phyloP scores from a whole-genome alignment of 1,140 invertebrate genomes.

The Mylabris phalerata region DNA sequence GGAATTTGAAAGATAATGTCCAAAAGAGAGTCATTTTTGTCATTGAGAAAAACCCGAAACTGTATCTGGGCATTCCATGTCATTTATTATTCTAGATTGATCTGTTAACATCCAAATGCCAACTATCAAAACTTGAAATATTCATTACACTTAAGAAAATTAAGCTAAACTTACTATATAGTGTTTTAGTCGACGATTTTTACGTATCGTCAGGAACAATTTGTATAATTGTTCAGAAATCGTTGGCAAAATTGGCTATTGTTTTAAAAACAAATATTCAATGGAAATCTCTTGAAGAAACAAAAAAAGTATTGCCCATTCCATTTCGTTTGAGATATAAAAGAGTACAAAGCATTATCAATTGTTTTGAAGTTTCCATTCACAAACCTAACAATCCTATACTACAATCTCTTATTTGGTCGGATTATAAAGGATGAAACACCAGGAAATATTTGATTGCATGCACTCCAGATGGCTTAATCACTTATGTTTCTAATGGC shows the following conservation, averaged over 20 bases:
- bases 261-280: constrained; percentile 3
- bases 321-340: background rate
- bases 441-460: constrained; percentile 40
- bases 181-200: background rate
- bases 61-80: background rate
- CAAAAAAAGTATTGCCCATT: background rate
- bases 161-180: background rate
- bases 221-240: background rate
- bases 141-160: background rate
- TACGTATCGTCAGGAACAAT: background rate
- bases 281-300: background rate
- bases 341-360: background rate
- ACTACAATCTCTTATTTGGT: constrained; percentile 30
- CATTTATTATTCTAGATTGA: background rate
- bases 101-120: background rate
- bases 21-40: background rate
- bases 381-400: constrained; percentile 24
- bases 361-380: constrained; percentile 12
- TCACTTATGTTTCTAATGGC: constrained; percentile 37
- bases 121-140: background rate
- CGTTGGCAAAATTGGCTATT: background rate
- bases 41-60: background rate
- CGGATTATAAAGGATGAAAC: constrained; percentile 34
- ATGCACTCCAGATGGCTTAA: constrained; percentile 33
- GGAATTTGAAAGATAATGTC: background rate